Evolutionary conservation across 2,888 invertebrate genomes (phyloP).

Genomic region (Ophion slaviceki): DNA sequence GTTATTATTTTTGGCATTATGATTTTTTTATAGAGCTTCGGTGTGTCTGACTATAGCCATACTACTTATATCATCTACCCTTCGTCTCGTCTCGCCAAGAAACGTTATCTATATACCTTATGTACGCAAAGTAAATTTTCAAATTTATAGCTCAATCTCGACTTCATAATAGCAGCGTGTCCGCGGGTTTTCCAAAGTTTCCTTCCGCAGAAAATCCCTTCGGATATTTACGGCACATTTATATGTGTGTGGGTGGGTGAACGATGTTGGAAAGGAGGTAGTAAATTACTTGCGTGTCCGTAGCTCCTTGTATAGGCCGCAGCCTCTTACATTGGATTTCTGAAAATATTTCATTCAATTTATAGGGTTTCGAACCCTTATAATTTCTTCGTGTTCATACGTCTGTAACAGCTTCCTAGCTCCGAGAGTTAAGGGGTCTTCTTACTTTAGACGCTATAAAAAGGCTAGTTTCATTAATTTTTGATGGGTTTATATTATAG

Average conservation of each 20-base stretch:
- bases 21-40: slow-evolving; percentile 29
- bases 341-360: slow-evolving; percentile 2
- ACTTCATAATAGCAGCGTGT: slow-evolving; percentile 73
- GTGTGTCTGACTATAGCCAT: background rate
- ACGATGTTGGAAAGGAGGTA: slow-evolving; percentile 41
- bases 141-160: slow-evolving; percentile 79
- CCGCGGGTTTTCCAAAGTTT: slow-evolving; percentile 67
- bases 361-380: background rate
- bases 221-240: slow-evolving; percentile 36
- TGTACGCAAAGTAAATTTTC: slow-evolving; percentile 73
- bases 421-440: background rate
- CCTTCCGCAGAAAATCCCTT: slow-evolving; percentile 47
- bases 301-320: background rate
- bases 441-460: no score
- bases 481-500: no score
- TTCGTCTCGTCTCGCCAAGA: slow-evolving; percentile 61
- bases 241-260: slow-evolving; percentile 6
- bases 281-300: slow-evolving; percentile 52
- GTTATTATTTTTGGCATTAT: background rate
- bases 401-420: background rate
- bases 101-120: slow-evolving; percentile 59
- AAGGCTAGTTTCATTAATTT: no score
- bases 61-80: slow-evolving; percentile 23
- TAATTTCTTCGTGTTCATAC: background rate
- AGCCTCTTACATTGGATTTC: background rate